Evolutionary conservation across 37 sponge, comb jelly and placozoan genomes (phyloP).

Genomic region (Beroe forskalii): DNA sequence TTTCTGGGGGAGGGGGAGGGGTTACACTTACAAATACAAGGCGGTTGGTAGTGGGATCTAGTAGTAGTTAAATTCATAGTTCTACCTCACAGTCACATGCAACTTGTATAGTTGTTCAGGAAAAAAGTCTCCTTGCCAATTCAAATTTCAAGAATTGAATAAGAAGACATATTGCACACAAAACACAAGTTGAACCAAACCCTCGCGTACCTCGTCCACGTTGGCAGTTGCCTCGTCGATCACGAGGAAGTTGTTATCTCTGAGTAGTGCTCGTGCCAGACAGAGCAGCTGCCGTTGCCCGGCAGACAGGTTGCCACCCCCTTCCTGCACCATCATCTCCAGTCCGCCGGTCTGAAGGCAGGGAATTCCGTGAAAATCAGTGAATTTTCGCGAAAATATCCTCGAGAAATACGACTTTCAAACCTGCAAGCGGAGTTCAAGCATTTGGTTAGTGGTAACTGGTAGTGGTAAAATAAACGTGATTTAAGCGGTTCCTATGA

Average conservation of each 20-base stretch:
- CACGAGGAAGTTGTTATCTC: constrained; percentile 77
- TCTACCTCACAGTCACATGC: no score
- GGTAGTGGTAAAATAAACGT: constrained; percentile 62
- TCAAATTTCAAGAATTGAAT: neutral
- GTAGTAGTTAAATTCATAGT: no score
- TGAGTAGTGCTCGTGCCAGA: constrained; percentile 79
- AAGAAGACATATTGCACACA: neutral
- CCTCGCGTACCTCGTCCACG: constrained; percentile 83
- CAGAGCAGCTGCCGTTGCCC: constrained; percentile 87
- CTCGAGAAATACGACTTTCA: no score
- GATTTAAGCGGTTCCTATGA: no score
- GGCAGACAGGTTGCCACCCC: constrained; percentile 83
- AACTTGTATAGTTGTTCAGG: neutral
- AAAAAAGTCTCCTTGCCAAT: neutral
- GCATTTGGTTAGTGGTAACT: no score
- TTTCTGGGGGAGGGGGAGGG: no score
- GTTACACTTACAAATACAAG: no score
- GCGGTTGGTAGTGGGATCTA: no score
- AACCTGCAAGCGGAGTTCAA: no score
- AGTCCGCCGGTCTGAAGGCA: constrained; percentile 65
- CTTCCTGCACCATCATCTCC: constrained; percentile 72
- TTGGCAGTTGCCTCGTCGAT: constrained; percentile 90
- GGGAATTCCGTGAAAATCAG: no score
- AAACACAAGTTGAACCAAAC: no score
- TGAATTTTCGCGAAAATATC: no score